A percentile compares a stretch with the other conserved stretches of the same genome.
Conservation (phyloP, 2,113 vertebrate species). For the Tragelaphus imberbis region DNA sequence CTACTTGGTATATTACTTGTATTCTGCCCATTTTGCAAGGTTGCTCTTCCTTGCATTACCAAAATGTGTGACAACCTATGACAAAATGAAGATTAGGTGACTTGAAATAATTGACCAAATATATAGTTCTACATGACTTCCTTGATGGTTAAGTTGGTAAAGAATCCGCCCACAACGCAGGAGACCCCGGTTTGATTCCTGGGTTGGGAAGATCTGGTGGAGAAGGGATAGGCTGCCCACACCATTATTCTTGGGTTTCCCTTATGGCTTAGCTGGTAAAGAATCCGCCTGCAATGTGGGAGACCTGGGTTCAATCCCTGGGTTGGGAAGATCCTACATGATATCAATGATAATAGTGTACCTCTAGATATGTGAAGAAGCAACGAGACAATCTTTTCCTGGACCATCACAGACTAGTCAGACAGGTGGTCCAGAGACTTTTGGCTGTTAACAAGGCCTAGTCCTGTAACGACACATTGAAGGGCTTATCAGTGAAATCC, state of each 20-base stretch:
- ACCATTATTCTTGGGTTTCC: neutral
- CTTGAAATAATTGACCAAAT: neutral
- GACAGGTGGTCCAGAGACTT: neutral
- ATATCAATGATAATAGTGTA: neutral
- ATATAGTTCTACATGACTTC: neutral
- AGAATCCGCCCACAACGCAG: neutral
- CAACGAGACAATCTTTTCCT: neutral
- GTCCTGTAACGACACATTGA: neutral
- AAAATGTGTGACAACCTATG: neutral
- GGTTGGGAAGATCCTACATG: neutral
- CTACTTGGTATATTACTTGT: neutral
- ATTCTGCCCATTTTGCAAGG: neutral
- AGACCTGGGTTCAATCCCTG: neutral
- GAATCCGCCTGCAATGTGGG: neutral
- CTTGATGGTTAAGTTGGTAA: neutral
- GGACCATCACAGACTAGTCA: neutral
- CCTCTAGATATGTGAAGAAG: neutral
- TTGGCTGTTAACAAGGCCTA: neutral
- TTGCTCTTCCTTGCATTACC: neutral
- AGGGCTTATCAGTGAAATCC: neutral
- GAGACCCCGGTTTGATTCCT: neutral
- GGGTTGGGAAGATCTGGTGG: neutral
- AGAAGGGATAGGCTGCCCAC: neutral
- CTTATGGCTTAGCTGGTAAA: neutral
- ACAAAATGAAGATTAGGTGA: neutral